phyloP scores from a whole-genome alignment of 64 coral and sea anemone genomes.

The Actinia tenebrosa region DNA sequence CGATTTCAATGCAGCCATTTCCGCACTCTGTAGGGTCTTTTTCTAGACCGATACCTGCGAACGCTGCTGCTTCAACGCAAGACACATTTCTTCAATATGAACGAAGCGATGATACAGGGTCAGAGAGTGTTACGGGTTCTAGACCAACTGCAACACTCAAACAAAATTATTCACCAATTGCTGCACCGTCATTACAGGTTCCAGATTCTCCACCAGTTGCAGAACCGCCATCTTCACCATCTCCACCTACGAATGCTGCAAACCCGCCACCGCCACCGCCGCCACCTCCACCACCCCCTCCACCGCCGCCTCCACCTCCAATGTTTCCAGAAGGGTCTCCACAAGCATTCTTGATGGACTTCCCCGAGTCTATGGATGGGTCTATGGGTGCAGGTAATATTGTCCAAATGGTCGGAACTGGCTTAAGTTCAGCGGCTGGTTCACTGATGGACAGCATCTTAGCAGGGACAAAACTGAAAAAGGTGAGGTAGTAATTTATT shows the following conservation, averaged over 20 bases:
- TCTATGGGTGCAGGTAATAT: neutral
- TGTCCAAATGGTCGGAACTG: neutral
- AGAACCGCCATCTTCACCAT: neutral
- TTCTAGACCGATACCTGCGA: neutral
- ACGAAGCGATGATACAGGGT: neutral
- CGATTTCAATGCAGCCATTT: neutral
- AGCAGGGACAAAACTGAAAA: neutral
- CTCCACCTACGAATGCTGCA: neutral
- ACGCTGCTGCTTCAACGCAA: neutral
- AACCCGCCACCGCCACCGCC: neutral
- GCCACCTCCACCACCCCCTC: neutral
- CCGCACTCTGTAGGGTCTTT: neutral
- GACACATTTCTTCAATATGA: neutral
- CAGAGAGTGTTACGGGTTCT: neutral
- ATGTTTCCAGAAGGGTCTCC: neutral
- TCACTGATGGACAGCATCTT: neutral
- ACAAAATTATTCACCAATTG: neutral
- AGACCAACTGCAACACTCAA: neutral
- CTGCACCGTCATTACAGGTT: neutral
- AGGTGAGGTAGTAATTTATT: neutral
- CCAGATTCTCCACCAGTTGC: conserved; percentile 16
- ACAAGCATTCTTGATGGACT: neutral
- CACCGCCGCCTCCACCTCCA: neutral
- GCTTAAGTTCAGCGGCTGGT: neutral
- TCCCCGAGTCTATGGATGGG: neutral